Evolutionary conservation across 2,888 invertebrate species (phyloP), one percentile per base, ranked within the genome.

Genomic region (Synergus itoensis): DNA sequence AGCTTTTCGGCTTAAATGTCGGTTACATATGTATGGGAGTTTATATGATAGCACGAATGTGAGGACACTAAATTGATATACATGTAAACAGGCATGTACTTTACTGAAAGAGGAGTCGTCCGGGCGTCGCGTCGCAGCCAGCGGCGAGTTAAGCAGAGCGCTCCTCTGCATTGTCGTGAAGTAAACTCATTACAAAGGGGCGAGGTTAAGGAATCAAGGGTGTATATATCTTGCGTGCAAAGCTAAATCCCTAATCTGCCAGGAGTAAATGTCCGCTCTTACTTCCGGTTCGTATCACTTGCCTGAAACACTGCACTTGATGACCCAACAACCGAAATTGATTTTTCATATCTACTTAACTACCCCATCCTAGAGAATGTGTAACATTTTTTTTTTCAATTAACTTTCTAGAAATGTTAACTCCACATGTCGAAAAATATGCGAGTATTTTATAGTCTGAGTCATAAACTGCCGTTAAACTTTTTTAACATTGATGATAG

Each of bases 181-280:
- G 82, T 83, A 83, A 84, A 85, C 86, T 86, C 85, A 84, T 86
- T 86, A 84, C 80, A 79, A 81, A 81, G 77, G 82, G 80, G 73
- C 64, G 80, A 81, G 82, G 82, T 84, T 85, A 83, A 84, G 83
- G 83, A 83, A 81, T 81, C 82, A 81, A 81, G 81, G 80, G 82
- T 81, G 78, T 82, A 80, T 84, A 12, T 62, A 21, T 62, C 82
- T 80, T 82, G 79, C 64, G 81, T 62, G 82, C 69, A 69, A 67
- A 79, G 76, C 82, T 80, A 78, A 79, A 80, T 40, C 36, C 53
- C 53, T 73, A 73, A 73, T 73, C 73, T 53, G 53, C 53, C 48
- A 36, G 36, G 53, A 53, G 53, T 73, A 73, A 73, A 73, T 53
- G 53, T 53, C 73, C 73, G 53, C 36, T 73, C 73, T 73, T 36